Conservation (phyloP, 2,113 vertebrate species). For the Crotalus helleri region DNA sequence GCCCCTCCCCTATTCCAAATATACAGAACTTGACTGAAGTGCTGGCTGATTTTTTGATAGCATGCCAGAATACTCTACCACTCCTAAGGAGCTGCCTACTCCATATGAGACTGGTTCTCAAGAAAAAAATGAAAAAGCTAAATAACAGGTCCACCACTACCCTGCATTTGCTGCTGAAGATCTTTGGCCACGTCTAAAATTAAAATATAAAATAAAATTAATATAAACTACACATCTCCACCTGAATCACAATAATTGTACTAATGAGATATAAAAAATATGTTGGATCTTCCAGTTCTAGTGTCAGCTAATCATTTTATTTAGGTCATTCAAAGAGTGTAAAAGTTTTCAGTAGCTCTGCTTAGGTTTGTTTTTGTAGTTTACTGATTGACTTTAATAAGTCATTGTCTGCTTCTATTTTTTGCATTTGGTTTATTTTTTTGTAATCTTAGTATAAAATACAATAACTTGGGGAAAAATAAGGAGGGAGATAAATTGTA, state of each 20-base stretch:
- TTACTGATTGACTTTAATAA: background rate
- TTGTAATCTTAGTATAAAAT: background rate
- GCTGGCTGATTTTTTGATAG: background rate
- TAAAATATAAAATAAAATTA: background rate
- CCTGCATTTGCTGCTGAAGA: background rate
- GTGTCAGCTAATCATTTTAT: background rate
- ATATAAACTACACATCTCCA: background rate
- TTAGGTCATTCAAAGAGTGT: background rate
- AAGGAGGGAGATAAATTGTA: background rate
- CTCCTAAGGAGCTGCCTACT: background rate
- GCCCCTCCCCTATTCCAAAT: background rate
- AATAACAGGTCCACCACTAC: background rate
- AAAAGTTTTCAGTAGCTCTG: background rate
- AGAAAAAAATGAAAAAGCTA: background rate
- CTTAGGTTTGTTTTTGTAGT: background rate
- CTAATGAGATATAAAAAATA: background rate
- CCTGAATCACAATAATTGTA: background rate
- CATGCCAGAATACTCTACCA: background rate
- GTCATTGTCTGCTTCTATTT: background rate
- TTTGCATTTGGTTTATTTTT: background rate
- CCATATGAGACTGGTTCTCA: background rate
- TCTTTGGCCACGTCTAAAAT: background rate
- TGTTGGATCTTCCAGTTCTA: background rate
- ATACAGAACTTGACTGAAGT: background rate
- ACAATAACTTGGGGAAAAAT: background rate